phyloP scores from a whole-genome alignment of 2,888 invertebrate genomes.

The Philereme vetulata region DNA sequence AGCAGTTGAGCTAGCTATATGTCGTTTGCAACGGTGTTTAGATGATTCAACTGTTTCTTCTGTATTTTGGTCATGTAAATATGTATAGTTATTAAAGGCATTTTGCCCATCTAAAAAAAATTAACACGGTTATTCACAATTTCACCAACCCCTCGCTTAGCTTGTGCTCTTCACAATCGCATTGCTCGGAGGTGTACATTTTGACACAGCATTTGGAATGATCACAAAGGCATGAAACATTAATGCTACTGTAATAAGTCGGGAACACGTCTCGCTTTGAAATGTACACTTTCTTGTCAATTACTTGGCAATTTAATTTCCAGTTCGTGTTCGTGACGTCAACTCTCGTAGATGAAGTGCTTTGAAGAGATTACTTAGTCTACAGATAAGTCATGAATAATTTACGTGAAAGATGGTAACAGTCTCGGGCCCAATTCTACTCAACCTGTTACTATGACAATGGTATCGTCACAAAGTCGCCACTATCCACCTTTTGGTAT shows the following conservation, averaged over 20 bases:
- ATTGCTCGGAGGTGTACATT: neutral
- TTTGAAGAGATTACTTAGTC: constrained; percentile 36
- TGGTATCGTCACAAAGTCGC: too few species aligned
- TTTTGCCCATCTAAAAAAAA: too few species aligned
- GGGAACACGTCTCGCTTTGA: constrained; percentile 36
- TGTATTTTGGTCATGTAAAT: too few species aligned
- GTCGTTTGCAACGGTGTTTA: too few species aligned
- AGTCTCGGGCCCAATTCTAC: too few species aligned
- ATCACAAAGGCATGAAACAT: constrained; percentile 17
- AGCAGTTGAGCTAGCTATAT: too few species aligned
- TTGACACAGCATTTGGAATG: constrained; percentile 11
- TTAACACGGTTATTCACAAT: neutral
- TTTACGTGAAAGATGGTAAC: too few species aligned
- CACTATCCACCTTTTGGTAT: too few species aligned
- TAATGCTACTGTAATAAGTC: constrained; percentile 21
- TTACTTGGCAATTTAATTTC: constrained; percentile 66
- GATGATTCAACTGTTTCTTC: too few species aligned
- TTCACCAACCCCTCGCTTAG: neutral
- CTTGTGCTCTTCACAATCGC: too few species aligned
- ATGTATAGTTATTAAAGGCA: too few species aligned
- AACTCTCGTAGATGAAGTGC: constrained; percentile 47
- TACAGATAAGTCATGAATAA: constrained; percentile 14
- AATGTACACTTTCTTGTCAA: constrained; percentile 58
- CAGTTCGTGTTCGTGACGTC: constrained; percentile 49
- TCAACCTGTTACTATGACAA: too few species aligned